phyloP scores from a whole-genome alignment of 2,888 invertebrate species.

The Drosophila pseudotakahashii region DNA sequence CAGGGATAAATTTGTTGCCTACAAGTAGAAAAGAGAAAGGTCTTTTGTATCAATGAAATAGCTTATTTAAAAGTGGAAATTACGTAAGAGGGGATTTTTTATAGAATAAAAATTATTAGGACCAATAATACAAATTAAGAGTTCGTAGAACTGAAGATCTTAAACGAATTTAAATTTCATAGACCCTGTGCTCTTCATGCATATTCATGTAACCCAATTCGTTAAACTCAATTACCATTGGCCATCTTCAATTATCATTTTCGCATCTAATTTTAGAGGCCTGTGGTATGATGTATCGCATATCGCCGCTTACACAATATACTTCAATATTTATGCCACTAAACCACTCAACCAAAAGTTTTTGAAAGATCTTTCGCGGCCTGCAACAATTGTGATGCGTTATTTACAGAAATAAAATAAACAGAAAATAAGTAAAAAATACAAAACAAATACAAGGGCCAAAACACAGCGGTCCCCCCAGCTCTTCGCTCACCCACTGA shows the following conservation, averaged over 20 bases:
- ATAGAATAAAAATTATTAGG: not conserved
- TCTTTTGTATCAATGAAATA: not conserved
- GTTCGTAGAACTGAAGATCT: not conserved
- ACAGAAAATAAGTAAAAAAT: constrained; percentile 41
- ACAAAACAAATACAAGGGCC: constrained; percentile 47
- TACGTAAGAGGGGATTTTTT: not conserved
- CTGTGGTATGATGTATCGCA: constrained; percentile 34
- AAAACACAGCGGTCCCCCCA: constrained; percentile 11
- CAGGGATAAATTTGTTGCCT: not conserved
- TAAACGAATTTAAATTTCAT: constrained; percentile 4
- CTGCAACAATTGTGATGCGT: constrained; percentile 51
- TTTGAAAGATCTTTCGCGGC: constrained; percentile 40
- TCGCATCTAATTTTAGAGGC: constrained; percentile 57
- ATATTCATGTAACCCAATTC: constrained; percentile 43
- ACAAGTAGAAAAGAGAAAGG: constrained; percentile 1
- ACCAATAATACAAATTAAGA: not conserved
- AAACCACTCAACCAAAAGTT: constrained; percentile 58
- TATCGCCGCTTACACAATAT: constrained; percentile 58
- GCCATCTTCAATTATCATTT: constrained; percentile 60
- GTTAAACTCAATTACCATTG: constrained; percentile 52
- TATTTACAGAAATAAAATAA: constrained; percentile 53
- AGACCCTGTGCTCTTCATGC: constrained; percentile 11
- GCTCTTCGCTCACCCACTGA: constrained; percentile 38
- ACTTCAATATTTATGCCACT: constrained; percentile 16
- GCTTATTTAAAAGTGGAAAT: not conserved